A percentile compares a stretch with the other conserved stretches of the same genome.
Evolutionary conservation across 1,140 invertebrate genomes (phyloP).

Genomic region (Pseudoatta argentina): DNA sequence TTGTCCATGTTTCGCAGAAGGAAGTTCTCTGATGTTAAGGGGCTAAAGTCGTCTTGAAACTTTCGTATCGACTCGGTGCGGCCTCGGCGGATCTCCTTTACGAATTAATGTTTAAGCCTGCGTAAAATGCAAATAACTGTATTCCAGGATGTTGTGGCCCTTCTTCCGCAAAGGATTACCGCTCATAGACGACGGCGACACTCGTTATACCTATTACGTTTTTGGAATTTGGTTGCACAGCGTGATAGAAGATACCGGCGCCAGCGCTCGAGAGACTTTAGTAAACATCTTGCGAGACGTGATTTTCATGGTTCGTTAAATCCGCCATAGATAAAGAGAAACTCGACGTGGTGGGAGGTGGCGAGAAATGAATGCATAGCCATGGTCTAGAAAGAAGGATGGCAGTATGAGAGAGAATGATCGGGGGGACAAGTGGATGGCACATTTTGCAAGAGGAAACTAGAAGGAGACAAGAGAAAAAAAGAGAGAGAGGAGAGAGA

Average conservation of each 20-base stretch:
- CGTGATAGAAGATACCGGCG: conserved; percentile 5
- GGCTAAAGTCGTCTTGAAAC: conserved; percentile 54
- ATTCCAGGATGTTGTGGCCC: background rate
- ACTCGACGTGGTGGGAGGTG: conserved; percentile 55
- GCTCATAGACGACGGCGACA: no score
- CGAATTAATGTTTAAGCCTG: conserved; percentile 59
- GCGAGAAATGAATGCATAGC: conserved; percentile 54
- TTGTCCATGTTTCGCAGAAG: conserved; percentile 27
- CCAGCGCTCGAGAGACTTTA: conserved; percentile 37
- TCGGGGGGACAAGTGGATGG: conserved; percentile 26
- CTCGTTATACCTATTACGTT: conserved; percentile 59
- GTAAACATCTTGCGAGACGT: conserved; percentile 78
- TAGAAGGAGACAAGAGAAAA: conserved; percentile 23
- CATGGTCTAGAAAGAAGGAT: conserved; percentile 52
- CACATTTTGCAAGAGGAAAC: conserved; percentile 34
- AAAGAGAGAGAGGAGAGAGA: background rate
- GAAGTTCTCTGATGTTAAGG: conserved; percentile 41
- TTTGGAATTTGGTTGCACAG: conserved; percentile 50
- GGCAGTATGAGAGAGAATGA: conserved; percentile 8
- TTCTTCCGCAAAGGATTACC: background rate
- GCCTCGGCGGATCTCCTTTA: conserved; percentile 41
- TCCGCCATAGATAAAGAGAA: conserved; percentile 72
- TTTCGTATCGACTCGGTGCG: conserved; percentile 52
- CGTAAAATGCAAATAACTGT: conserved; percentile 59
- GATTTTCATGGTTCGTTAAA: conserved; percentile 82